Evolutionary conservation across 2,888 invertebrate genomes (phyloP), one percentile per base, ranked within the genome.

Genomic region (Caenorhabditis imperialis): DNA sequence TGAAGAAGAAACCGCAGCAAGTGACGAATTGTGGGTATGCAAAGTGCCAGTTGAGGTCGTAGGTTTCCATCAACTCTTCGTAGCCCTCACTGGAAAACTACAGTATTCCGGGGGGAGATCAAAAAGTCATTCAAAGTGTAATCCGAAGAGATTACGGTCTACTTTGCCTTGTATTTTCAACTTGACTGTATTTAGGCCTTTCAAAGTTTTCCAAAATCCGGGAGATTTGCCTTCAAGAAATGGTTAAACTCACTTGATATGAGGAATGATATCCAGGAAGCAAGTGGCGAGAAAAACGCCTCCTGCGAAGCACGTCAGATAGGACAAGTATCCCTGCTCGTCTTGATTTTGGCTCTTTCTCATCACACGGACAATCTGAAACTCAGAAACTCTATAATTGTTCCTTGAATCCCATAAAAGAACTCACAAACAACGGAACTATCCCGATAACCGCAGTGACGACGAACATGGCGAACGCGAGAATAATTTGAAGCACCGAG

Each of bases 1-100:
- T 85, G 48, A 87, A 75, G 53, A 88, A 87, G 69, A 87, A 87
- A 7, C 87, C 87, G 23, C 77, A 74, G 53, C 87, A 87, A 7
- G 82, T 83, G 47, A 88, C 74, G 42, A 87, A 78, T 61, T 88
- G 84, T 2, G 87, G 79, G 25, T 85, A 71, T 3, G 88, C 86
- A 48, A 85, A 87, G 50, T 55, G 69, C 69, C 69, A 72, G 7
- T 25, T 47, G 10, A 73, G 55, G 4, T 61, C 33, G 25, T 74
- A 74, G 0, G 53, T 25, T 6, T 35, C 58, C 33, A 74, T 37
- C 23, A 77, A 55, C 37, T 74, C 74, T n/a, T 74, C 74, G 50
- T 74, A 77, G 3, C 74, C 70, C 20, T 74, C 77, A 25, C 77
- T 77, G 73, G n/a, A 77, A 73, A n/a, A 48, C 53, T 12, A 58